phyloP scores from a whole-genome alignment of 2,797 vertebrate species.

The Setipinna tenuifilis region DNA sequence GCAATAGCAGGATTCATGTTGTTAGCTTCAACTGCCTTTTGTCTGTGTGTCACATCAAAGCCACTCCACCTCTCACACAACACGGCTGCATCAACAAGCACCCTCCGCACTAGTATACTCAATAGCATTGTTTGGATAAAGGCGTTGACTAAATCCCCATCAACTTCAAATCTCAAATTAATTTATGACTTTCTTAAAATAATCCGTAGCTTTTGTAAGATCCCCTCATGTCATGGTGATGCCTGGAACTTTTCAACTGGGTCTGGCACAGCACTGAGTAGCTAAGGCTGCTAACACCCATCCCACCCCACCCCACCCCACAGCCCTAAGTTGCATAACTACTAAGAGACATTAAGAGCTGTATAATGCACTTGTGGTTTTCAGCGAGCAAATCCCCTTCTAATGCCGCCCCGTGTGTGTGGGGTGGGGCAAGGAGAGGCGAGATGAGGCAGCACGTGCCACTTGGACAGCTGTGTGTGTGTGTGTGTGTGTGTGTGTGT shows the following conservation, averaged over 20 bases:
- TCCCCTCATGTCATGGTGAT: background rate
- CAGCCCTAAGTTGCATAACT: background rate
- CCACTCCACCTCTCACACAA: too few species aligned
- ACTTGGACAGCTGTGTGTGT: background rate
- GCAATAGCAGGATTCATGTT: too few species aligned
- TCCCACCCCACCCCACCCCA: background rate
- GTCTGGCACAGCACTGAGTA: background rate
- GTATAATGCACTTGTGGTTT: constrained; percentile 14
- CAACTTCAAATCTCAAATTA: background rate
- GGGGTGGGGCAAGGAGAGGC: too few species aligned
- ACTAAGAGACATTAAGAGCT: constrained; percentile 34
- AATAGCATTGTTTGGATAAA: too few species aligned
- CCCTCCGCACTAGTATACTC: too few species aligned
- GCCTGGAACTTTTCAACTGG: background rate
- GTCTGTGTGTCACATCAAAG: too few species aligned
- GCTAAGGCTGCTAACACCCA: background rate
- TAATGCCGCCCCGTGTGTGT: background rate
- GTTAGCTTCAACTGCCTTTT: too few species aligned
- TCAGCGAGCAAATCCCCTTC: background rate
- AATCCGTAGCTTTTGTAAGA: background rate
- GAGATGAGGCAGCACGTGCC: too few species aligned
- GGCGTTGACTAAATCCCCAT: background rate
- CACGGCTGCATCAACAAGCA: too few species aligned
- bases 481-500: too few species aligned
- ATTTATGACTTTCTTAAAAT: background rate